Percentiles rank a stretch among this genome's conserved stretches.
Evolutionary conservation across 2,888 invertebrate species (phyloP).

Genomic region (Agriotes lineatus): DNA sequence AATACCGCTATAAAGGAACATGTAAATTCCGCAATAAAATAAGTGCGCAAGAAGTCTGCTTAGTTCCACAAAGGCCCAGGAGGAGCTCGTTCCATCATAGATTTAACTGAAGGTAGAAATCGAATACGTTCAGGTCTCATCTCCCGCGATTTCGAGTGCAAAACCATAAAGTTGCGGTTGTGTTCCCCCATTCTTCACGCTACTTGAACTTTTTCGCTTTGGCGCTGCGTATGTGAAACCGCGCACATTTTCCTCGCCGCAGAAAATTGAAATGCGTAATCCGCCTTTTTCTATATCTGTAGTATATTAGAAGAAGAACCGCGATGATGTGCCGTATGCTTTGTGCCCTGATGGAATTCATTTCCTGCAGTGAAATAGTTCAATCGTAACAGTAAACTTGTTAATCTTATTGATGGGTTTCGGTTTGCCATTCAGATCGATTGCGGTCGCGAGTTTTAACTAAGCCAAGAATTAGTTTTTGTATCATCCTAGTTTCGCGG

Average conservation of each 20-base stretch:
- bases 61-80: conserved; percentile 2
- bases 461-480: neutral
- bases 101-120: conserved; percentile 9
- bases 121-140: neutral
- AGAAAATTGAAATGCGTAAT: neutral
- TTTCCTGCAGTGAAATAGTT: conserved; percentile 20
- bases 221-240: conserved; percentile 1
- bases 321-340: neutral
- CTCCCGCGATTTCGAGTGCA: neutral
- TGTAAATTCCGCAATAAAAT: conserved; percentile 39
- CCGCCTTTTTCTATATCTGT: conserved; percentile 1
- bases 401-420: conserved; percentile 39
- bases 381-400: conserved; percentile 34
- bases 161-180: neutral
- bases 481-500: no score
- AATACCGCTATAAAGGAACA: conserved; percentile 42
- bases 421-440: conserved; percentile 27
- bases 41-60: conserved; percentile 36
- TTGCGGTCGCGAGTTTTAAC: conserved; percentile 14
- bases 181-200: conserved; percentile 4
- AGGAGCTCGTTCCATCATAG: conserved; percentile 7
- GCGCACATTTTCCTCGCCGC: neutral
- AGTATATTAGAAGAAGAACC: neutral
- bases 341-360: conserved; percentile 22
- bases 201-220: conserved; percentile 17